These are phyloP conservation scores for Colletes collaris DNA, from an alignment of 2,888 invertebrate species.

Conservation along the genomic window DNA sequence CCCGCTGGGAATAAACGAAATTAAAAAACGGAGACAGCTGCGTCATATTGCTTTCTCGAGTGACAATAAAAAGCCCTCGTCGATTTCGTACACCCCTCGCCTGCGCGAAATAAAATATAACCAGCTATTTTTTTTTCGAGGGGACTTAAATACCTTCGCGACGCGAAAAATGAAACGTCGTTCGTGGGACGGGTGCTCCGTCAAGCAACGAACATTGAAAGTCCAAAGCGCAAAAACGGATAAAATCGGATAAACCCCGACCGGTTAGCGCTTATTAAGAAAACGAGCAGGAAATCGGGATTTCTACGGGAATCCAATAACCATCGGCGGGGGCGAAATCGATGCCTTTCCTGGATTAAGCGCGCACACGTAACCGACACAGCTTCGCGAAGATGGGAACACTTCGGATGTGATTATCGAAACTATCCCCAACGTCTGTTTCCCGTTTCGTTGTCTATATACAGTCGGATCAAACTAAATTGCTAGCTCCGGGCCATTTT, in stretches of 20 bases:
- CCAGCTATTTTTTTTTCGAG: not conserved
- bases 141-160: not conserved
- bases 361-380: slow-evolving; percentile 19
- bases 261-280: slow-evolving; percentile 44
- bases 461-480: too few species aligned
- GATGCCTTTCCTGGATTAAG: slow-evolving; percentile 49
- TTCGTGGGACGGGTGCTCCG: not conserved
- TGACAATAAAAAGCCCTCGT: slow-evolving; percentile 17
- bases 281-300: slow-evolving; percentile 36
- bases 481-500: too few species aligned
- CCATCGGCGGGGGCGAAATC: slow-evolving; percentile 47
- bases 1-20: slow-evolving; percentile 27
- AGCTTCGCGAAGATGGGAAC: slow-evolving; percentile 26
- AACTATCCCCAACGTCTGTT: slow-evolving; percentile 1
- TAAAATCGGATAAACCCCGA: slow-evolving; percentile 16
- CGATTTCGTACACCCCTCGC: not conserved
- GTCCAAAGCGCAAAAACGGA: slow-evolving; percentile 11
- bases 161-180: not conserved
- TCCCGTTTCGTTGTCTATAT: too few species aligned
- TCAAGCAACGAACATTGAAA: not conserved
- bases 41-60: slow-evolving; percentile 32
- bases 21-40: slow-evolving; percentile 37
- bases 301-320: slow-evolving; percentile 60
- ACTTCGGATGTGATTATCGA: slow-evolving; percentile 46
- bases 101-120: slow-evolving; percentile 13